Evolutionary conservation across 2,113 vertebrate species (phyloP).

Genomic region (Meleagris gallopavo): DNA sequence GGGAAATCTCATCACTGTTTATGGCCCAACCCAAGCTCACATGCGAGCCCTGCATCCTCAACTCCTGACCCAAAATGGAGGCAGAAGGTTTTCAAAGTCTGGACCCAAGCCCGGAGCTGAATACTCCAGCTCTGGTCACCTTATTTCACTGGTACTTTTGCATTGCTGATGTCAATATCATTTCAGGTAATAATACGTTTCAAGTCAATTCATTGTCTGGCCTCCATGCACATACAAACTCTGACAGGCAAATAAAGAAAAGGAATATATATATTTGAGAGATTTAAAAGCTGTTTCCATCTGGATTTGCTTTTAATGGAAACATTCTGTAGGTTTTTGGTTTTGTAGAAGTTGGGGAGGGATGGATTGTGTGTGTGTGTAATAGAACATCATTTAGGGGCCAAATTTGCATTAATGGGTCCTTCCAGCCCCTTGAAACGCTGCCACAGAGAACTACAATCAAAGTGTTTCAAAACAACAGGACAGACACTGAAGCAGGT

Average conservation of each 20-base stretch:
- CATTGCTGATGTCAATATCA: conserved; percentile 54
- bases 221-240: background rate
- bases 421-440: conserved; percentile 23
- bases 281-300: conserved; percentile 68
- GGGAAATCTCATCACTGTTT: background rate
- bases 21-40: background rate
- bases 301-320: conserved; percentile 64
- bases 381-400: conserved; percentile 37
- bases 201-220: conserved; percentile 52
- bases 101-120: background rate
- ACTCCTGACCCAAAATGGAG: background rate
- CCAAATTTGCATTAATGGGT: conserved; percentile 27
- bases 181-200: conserved; percentile 61
- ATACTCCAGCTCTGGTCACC: conserved; percentile 7
- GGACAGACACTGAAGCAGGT: background rate
- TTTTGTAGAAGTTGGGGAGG: conserved; percentile 21
- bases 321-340: conserved; percentile 49
- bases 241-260: conserved; percentile 63
- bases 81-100: conserved; percentile 1
- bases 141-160: conserved; percentile 36
- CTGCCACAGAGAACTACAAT: background rate
- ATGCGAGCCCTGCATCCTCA: background rate
- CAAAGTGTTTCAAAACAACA: background rate
- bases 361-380: background rate
- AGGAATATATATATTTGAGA: conserved; percentile 26